Percentiles rank a stretch among this genome's conserved stretches.
phyloP scores from a whole-genome alignment of 1,140 invertebrate species.

The Eriocheir sinensis region DNA sequence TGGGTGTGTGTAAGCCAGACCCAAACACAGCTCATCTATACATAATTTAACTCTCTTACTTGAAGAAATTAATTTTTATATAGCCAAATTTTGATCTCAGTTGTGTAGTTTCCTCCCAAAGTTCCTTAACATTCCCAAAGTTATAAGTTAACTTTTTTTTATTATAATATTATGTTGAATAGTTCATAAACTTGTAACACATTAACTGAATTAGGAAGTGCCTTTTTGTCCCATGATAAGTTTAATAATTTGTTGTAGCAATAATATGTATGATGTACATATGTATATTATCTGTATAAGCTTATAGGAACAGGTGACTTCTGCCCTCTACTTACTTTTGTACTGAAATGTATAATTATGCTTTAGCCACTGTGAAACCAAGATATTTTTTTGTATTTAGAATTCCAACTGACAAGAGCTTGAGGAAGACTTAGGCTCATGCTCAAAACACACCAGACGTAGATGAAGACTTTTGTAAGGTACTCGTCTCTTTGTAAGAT shows the following conservation, averaged over 20 bases:
- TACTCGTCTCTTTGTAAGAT: conserved; percentile 51
- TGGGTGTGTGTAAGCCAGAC: not conserved
- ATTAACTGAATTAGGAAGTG: conserved; percentile 77
- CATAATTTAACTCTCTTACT: conserved; percentile 1
- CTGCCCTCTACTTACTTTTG: conserved; percentile 75
- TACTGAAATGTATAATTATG: conserved; percentile 72
- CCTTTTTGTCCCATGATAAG: conserved; percentile 77
- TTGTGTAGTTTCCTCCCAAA: conserved; percentile 55
- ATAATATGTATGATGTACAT: conserved; percentile 74
- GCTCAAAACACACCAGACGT: conserved; percentile 72
- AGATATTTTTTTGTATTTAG: conserved; percentile 62
- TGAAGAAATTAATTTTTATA: conserved; percentile 53
- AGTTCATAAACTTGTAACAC: conserved; percentile 66
- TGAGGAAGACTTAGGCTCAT: conserved; percentile 70
- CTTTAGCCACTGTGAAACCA: conserved; percentile 71
- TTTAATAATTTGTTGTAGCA: conserved; percentile 75
- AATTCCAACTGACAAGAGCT: conserved; percentile 69
- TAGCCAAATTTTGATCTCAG: conserved; percentile 74
- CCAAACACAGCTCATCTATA: conserved; percentile 43
- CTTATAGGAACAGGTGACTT: conserved; percentile 75
- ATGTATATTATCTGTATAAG: conserved; percentile 73
- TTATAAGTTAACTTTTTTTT: conserved; percentile 40
- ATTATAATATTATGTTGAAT: conserved; percentile 58
- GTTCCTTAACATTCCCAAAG: conserved; percentile 76
- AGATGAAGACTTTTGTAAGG: conserved; percentile 74